Conservation (phyloP, 2,888 invertebrate genomes). For the Pinctada fucata region DNA sequence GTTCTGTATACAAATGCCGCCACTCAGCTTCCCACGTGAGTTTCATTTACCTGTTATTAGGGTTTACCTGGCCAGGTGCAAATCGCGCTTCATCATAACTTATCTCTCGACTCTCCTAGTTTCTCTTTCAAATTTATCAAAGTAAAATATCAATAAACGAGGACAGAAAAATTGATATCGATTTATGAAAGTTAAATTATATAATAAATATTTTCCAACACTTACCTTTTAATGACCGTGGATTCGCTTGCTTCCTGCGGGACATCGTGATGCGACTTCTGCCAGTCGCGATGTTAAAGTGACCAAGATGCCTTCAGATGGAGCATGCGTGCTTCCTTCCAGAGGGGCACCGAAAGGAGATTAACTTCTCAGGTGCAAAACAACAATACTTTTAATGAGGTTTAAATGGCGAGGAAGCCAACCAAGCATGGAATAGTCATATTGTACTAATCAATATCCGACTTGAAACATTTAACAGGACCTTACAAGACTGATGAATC, state of each 20-base stretch:
- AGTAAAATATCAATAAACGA: constrained; percentile 1
- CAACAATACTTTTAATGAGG: constrained; percentile 36
- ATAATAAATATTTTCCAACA: constrained; percentile 3
- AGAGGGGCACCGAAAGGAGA: constrained; percentile 24
- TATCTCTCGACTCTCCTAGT: background rate
- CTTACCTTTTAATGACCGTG: constrained; percentile 41
- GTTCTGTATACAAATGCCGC: too few relatives aligned
- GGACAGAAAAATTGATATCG: background rate
- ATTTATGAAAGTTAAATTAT: background rate
- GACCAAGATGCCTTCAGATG: constrained; percentile 37
- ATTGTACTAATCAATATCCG: constrained; percentile 10
- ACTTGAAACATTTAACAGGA: background rate
- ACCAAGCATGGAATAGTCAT: constrained; percentile 20
- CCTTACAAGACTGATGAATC: background rate
- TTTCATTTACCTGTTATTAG: background rate
- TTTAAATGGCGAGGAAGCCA: constrained; percentile 26
- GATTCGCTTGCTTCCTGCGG: constrained; percentile 41
- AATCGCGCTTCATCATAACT: background rate
- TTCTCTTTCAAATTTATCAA: constrained; percentile 19
- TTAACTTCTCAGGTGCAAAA: constrained; percentile 26
- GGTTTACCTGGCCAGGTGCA: background rate
- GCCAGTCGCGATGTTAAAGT: constrained; percentile 33
- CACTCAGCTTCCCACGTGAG: constrained; percentile 26
- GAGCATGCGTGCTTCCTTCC: constrained; percentile 37
- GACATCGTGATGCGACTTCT: constrained; percentile 41